Conservation (phyloP, 2,888 invertebrate species). For the Drosophila neoperkinsi region DNA sequence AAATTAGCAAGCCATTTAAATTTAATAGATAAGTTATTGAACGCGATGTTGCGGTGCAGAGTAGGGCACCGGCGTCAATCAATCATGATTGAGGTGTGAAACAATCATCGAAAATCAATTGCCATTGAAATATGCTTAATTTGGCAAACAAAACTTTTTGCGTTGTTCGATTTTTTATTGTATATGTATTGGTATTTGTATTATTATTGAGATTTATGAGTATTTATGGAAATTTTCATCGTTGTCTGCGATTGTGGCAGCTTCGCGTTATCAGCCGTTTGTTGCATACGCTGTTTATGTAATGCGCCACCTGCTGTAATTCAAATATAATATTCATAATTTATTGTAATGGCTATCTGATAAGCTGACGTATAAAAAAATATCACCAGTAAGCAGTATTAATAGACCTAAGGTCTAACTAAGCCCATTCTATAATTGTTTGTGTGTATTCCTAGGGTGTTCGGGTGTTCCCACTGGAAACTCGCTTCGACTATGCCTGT, state of each 20-base stretch:
- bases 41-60: conserved; percentile 5
- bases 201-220: conserved; percentile 42
- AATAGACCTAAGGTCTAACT: conserved; percentile 21
- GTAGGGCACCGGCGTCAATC: conserved; percentile 31
- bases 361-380: conserved; percentile 56
- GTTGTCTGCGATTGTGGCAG: conserved; percentile 45
- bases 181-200: conserved; percentile 7
- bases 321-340: conserved; percentile 33
- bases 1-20: conserved; percentile 29
- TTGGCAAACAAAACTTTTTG: conserved; percentile 30
- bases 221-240: conserved; percentile 43
- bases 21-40: conserved; percentile 17
- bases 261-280: conserved; percentile 65
- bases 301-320: conserved; percentile 41
- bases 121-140: conserved; percentile 37
- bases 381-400: conserved; percentile 56
- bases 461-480: conserved; percentile 23
- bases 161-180: conserved; percentile 15
- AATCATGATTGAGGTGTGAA: conserved; percentile 58
- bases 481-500: background rate
- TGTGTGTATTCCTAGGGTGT: conserved; percentile 19
- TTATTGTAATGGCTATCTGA: conserved; percentile 58
- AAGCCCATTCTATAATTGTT: conserved; percentile 8
- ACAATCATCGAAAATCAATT: conserved; percentile 36
- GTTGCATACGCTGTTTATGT: conserved; percentile 26